These are phyloP conservation scores for Parotocinclus haroldoi DNA, from an alignment of 2,797 vertebrate species.

Conservation along the genomic window DNA sequence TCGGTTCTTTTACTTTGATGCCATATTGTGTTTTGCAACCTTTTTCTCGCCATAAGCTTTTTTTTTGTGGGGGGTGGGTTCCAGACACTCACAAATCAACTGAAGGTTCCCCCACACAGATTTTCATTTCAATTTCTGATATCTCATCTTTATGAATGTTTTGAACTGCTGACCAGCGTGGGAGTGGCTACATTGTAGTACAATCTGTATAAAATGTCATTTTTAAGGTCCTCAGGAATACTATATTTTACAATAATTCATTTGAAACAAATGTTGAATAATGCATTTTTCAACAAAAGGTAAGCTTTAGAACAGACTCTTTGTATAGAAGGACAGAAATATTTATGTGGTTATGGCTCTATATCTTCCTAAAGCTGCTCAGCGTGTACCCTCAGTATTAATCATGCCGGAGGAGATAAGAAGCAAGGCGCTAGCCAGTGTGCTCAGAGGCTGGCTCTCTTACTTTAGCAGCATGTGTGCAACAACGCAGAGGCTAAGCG, in stretches of 20 bases:
- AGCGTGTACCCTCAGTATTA: conserved; percentile 43
- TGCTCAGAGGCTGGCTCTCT: conserved; percentile 38
- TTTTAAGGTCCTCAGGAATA: conserved; percentile 69
- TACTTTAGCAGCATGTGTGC: conserved; percentile 15
- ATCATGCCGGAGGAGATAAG: conserved; percentile 48
- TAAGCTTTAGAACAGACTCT: conserved; percentile 31
- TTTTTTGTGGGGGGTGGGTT: conserved; percentile 5
- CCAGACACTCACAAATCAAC: conserved; percentile 38
- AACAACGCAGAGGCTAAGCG: neutral
- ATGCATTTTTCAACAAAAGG: conserved; percentile 42
- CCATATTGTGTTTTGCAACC: conserved; percentile 24
- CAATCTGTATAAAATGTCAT: conserved; percentile 23
- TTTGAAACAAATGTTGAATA: conserved; percentile 32
- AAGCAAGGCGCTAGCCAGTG: conserved; percentile 27
- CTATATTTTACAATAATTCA: conserved; percentile 76
- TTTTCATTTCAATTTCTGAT: conserved; percentile 51
- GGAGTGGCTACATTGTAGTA: conserved; percentile 30
- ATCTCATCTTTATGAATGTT: conserved; percentile 57
- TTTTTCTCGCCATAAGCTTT: conserved; percentile 4
- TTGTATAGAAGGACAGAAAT: conserved; percentile 18
- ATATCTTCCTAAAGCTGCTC: conserved; percentile 45
- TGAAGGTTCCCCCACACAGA: conserved; percentile 46
- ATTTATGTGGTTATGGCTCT: conserved; percentile 42
- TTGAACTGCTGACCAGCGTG: conserved; percentile 38
- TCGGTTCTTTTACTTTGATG: conserved; percentile 60